Evolutionary conservation across 2,888 invertebrate genomes (phyloP).

Genomic region (Himalopsyche japonica): DNA sequence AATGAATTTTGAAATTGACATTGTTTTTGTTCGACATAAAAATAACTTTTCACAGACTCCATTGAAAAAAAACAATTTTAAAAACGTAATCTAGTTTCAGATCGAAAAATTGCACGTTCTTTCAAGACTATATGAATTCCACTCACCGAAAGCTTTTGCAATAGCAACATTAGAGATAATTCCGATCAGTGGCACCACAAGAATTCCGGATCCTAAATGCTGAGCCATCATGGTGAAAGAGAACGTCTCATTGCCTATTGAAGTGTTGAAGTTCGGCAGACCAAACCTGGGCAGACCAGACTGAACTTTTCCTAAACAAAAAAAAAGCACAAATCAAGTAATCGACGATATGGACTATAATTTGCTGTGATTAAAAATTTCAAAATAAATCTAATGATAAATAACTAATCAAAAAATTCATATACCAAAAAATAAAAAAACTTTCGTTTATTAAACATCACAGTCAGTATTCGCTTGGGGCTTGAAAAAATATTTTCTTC

Average conservation of each 20-base stretch:
- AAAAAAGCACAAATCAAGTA: neutral
- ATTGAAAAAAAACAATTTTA: too few relatives aligned
- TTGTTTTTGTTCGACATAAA: too few relatives aligned
- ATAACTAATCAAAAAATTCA: too few relatives aligned
- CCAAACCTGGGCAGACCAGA: slow-evolving; percentile 64
- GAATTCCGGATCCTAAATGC: slow-evolving; percentile 68
- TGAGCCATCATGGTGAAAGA: slow-evolving; percentile 60
- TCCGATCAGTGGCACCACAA: slow-evolving; percentile 73
- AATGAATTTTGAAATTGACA: too few relatives aligned
- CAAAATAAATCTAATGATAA: too few relatives aligned
- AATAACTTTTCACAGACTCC: too few relatives aligned
- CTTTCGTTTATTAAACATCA: too few relatives aligned
- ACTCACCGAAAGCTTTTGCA: slow-evolving; percentile 81
- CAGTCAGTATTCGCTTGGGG: too few relatives aligned
- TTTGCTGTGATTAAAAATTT: too few relatives aligned
- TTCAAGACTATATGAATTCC: neutral
- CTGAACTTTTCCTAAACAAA: slow-evolving; percentile 60
- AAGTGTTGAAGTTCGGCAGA: slow-evolving; percentile 58
- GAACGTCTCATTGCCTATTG: slow-evolving; percentile 56
- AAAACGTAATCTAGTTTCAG: neutral
- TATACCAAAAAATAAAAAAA: too few relatives aligned
- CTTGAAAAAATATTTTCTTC: too few relatives aligned
- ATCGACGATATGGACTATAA: too few relatives aligned
- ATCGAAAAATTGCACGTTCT: neutral
- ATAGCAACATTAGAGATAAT: slow-evolving; percentile 81